These are phyloP conservation scores for Ceryle rudis DNA, from an alignment of 2,797 vertebrate genomes.

Conservation along the genomic window DNA sequence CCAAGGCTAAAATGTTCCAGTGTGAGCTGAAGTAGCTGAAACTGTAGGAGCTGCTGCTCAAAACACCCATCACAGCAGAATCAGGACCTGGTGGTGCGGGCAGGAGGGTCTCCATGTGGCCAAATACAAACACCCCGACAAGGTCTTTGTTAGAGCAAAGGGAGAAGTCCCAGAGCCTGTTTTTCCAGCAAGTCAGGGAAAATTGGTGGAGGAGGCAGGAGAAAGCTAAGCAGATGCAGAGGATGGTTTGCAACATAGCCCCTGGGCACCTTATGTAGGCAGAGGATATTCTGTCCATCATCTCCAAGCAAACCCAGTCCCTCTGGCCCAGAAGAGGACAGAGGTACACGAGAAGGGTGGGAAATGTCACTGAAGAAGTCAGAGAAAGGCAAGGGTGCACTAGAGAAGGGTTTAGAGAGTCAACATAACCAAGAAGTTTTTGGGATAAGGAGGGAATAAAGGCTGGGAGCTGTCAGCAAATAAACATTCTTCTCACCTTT, in stretches of 20 bases:
- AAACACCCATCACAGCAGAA: neutral
- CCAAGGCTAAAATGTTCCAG: neutral
- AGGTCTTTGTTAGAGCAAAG: neutral
- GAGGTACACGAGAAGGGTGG: neutral
- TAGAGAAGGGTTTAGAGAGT: neutral
- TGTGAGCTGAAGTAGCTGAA: neutral
- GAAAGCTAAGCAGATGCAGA: neutral
- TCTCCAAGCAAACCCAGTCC: neutral
- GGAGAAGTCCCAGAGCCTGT: neutral
- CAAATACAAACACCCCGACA: neutral
- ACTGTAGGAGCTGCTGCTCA: neutral
- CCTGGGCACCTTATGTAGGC: neutral
- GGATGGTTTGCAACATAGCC: neutral
- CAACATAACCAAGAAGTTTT: neutral
- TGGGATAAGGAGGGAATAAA: neutral
- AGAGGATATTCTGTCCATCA: neutral
- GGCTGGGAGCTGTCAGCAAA: neutral
- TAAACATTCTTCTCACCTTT: neutral
- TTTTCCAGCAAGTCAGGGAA: neutral
- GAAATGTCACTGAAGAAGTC: neutral
- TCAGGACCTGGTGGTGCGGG: accelerated
- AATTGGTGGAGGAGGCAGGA: neutral
- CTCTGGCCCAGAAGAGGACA: neutral
- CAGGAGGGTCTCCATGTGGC: neutral
- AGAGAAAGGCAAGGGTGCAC: neutral